Evolutionary conservation across 2,888 invertebrate species (phyloP).

Genomic region (Hydriomena furcata): DNA sequence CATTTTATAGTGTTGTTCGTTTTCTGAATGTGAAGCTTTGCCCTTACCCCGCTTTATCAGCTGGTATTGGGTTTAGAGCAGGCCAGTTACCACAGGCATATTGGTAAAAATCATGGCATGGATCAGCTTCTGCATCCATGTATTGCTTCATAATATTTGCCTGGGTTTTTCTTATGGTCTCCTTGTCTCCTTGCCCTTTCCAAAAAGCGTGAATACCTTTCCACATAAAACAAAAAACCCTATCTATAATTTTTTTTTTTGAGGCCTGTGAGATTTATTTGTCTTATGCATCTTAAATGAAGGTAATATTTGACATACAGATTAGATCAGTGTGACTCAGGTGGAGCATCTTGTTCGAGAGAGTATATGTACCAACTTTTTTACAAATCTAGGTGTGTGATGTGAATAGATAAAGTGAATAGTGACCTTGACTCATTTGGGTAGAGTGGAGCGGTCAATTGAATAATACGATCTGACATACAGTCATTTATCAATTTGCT

Average conservation of each 20-base stretch:
- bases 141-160: conserved; percentile 89
- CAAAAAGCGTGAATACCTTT: conserved; percentile 81
- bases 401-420: conserved; percentile 18
- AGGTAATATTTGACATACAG: no score
- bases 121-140: conserved; percentile 89
- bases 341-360: no score
- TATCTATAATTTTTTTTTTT: no score
- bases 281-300: no score
- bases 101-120: conserved; percentile 93
- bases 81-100: conserved; percentile 95
- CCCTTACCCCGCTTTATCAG: conserved; percentile 89
- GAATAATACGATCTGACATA: conserved; percentile 44
- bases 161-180: conserved; percentile 84
- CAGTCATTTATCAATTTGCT: conserved; percentile 40
- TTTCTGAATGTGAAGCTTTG: not conserved
- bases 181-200: conserved; percentile 82
- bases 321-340: not conserved
- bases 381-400: conserved; percentile 3
- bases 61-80: conserved; percentile 92
- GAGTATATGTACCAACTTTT: no score
- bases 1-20: not conserved
- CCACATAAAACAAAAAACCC: conserved; percentile 5
- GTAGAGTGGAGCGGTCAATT: conserved; percentile 47
- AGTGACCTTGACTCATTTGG: conserved; percentile 54
- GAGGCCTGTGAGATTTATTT: no score